Evolutionary conservation across 2,888 invertebrate genomes (phyloP).

Genomic region (Agrypnus murinus): DNA sequence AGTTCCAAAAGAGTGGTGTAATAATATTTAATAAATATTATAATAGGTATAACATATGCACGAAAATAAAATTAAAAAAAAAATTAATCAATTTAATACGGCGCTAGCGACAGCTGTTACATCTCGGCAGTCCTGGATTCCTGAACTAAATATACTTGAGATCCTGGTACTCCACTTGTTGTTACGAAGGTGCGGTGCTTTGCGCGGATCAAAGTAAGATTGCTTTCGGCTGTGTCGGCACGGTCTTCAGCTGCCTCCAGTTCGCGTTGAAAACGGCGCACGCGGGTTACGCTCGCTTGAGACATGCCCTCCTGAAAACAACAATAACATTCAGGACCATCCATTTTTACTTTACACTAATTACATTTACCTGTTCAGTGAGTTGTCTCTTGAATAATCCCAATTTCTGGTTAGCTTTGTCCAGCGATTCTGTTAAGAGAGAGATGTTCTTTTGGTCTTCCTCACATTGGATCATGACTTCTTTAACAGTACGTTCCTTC

Average conservation of each 20-base stretch:
- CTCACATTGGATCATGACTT: slow-evolving; percentile 95
- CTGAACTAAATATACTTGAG: slow-evolving; percentile 92
- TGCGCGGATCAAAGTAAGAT: slow-evolving; percentile 94
- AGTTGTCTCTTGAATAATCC: slow-evolving; percentile 97
- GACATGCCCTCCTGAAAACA: slow-evolving; percentile 88
- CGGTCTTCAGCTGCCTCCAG: slow-evolving; percentile 98
- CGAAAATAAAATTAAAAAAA: slow-evolving; percentile 65
- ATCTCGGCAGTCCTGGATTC: slow-evolving; percentile 78
- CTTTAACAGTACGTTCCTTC: slow-evolving; percentile 98
- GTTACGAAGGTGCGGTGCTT: slow-evolving; percentile 99
- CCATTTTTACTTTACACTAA: too few species aligned
- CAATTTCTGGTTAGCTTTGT: slow-evolving; percentile 91
- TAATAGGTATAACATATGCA: slow-evolving; percentile 63
- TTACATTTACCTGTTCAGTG: slow-evolving; percentile 94
- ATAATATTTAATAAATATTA: slow-evolving; percentile 58
- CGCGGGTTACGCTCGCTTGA: slow-evolving; percentile 93
- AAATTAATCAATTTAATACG: slow-evolving; percentile 49
- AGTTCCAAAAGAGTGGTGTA: slow-evolving; percentile 63
- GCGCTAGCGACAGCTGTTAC: slow-evolving; percentile 60
- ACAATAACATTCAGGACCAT: slow-evolving; percentile 49
- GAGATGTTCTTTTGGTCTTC: slow-evolving; percentile 97
- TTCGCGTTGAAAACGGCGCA: slow-evolving; percentile 98
- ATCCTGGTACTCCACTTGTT: slow-evolving; percentile 93
- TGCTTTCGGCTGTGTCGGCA: slow-evolving; percentile 95
- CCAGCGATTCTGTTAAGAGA: slow-evolving; percentile 92